These are phyloP conservation scores for Mongoloraphidia duomilia DNA, from an alignment of 2,888 invertebrate species.

Conservation along the genomic window DNA sequence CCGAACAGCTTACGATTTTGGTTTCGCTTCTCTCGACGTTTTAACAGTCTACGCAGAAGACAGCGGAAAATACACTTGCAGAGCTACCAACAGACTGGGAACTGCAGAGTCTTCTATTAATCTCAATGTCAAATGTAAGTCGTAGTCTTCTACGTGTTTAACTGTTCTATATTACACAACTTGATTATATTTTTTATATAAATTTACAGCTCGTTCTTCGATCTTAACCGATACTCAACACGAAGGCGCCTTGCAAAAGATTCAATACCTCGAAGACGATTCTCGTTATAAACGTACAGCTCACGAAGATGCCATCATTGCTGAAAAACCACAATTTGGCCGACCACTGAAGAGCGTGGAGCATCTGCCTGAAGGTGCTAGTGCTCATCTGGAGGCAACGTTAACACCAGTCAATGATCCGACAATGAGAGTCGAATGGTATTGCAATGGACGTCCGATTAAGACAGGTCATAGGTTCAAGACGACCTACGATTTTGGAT, in stretches of 20 bases:
- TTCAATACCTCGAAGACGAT: conserved; percentile 80
- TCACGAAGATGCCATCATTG: conserved; percentile 58
- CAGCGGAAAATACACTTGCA: conserved; percentile 81
- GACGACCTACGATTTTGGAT: conserved; percentile 94
- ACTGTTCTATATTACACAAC: not conserved
- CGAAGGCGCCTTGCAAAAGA: conserved; percentile 82
- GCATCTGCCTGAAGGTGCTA: conserved; percentile 71
- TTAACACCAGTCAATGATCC: conserved; percentile 95
- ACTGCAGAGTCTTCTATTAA: conserved; percentile 69
- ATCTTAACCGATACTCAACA: conserved; percentile 86
- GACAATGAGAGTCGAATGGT: conserved; percentile 98
- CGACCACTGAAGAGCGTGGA: conserved; percentile 73
- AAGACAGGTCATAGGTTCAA: conserved; percentile 90
- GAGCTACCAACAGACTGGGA: conserved; percentile 73
- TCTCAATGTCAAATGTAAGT: conserved; percentile 67
- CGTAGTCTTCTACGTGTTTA: conserved; percentile 1
- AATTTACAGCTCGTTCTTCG: conserved; percentile 51
- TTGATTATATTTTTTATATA: not conserved
- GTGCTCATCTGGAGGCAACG: conserved; percentile 86
- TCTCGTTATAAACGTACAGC: conserved; percentile 57
- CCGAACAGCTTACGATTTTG: conserved; percentile 90
- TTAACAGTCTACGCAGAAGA: conserved; percentile 88
- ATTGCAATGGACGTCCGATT: conserved; percentile 84
- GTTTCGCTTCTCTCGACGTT: conserved; percentile 91
- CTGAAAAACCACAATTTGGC: conserved; percentile 82